Evolutionary conservation across 2,888 invertebrate species (phyloP).

Genomic region (Pherbina coryleti): DNA sequence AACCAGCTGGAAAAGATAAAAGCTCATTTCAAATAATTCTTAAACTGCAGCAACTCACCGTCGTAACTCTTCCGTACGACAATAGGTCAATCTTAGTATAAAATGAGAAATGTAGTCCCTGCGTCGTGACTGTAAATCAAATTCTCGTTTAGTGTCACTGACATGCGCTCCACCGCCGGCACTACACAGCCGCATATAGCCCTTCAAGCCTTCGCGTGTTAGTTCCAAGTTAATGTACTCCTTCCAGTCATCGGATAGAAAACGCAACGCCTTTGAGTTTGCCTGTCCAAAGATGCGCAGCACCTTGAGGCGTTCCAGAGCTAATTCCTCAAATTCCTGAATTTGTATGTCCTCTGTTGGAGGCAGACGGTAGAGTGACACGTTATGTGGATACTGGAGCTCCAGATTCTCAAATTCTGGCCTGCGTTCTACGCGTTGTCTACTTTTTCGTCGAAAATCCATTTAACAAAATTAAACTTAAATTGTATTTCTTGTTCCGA

Average conservation of each 20-base stretch:
- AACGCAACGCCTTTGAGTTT: conserved; percentile 75
- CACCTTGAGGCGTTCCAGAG: conserved; percentile 79
- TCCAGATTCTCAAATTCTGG: conserved; percentile 70
- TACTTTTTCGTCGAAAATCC: conserved; percentile 60
- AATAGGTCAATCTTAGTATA: conserved; percentile 91
- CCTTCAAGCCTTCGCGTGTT: conserved; percentile 77
- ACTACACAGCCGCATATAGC: conserved; percentile 75
- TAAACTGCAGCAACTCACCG: conserved; percentile 57
- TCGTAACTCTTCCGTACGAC: conserved; percentile 85
- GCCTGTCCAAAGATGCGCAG: conserved; percentile 83
- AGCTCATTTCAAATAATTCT: background rate
- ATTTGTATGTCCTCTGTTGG: conserved; percentile 82
- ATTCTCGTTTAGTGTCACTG: conserved; percentile 72
- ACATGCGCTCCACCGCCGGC: conserved; percentile 52
- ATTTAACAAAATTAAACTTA: conserved; percentile 43
- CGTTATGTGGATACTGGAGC: conserved; percentile 77
- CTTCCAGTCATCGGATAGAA: conserved; percentile 78
- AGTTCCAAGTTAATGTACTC: conserved; percentile 76
- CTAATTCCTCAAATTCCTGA: conserved; percentile 88
- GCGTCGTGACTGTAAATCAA: conserved; percentile 77
- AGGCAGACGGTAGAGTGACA: conserved; percentile 83
- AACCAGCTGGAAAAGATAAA: conserved; percentile 77
- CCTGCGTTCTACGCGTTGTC: conserved; percentile 52
- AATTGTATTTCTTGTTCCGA: background rate
- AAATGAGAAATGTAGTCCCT: conserved; percentile 94